phyloP scores from a whole-genome alignment of 1,140 invertebrate genomes.

The Trachymyrmex cornetzi region DNA sequence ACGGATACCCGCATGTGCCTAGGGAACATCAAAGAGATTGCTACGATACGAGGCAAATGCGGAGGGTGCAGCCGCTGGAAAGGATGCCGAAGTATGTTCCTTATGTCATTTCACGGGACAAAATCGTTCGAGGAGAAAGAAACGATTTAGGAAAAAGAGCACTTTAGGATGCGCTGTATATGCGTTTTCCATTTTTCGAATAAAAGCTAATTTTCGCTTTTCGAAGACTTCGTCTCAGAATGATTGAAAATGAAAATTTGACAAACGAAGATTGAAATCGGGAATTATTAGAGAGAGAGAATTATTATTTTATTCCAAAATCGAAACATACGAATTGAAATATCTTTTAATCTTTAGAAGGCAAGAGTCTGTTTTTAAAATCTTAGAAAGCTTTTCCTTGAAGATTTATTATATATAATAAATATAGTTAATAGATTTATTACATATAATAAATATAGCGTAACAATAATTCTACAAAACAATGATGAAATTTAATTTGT shows the following conservation, averaged over 20 bases:
- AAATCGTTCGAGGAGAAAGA: slow-evolving; percentile 63
- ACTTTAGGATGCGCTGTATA: slow-evolving; percentile 31
- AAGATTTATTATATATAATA: no score
- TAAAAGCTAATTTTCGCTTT: neutral
- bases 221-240: slow-evolving; percentile 47
- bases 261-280: neutral
- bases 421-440: no score
- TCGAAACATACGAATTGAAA: neutral
- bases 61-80: slow-evolving; percentile 13
- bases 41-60: slow-evolving; percentile 7
- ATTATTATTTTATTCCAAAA: neutral
- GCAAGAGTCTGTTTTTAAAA: no score
- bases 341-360: neutral
- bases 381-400: no score
- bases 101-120: slow-evolving; percentile 46
- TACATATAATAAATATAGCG: no score
- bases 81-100: slow-evolving; percentile 47
- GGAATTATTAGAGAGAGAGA: neutral
- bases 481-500: no score
- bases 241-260: neutral
- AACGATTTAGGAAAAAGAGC: slow-evolving; percentile 63
- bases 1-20: slow-evolving; percentile 44
- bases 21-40: slow-evolving; percentile 65
- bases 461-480: no score
- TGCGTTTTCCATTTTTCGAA: slow-evolving; percentile 58